A percentile compares a stretch with the other conserved stretches of the same genome.
These are phyloP conservation scores for Eleginops maclovinus DNA, from an alignment of 2,113 vertebrate species.

Conservation along the genomic window DNA sequence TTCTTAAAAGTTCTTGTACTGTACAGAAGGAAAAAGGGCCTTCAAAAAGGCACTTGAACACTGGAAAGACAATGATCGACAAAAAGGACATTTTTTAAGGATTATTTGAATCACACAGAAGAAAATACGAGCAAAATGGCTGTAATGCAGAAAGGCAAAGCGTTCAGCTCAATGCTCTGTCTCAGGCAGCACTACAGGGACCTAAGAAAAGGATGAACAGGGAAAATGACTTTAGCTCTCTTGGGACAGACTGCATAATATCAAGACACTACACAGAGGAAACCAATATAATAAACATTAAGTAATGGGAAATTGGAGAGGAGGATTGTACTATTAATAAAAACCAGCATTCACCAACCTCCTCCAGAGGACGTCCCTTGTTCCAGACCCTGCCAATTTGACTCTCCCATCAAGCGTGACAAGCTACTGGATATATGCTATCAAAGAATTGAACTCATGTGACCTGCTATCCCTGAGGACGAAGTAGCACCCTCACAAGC, in stretches of 20 bases:
- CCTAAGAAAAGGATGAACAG: background rate
- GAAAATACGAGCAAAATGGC: conserved; percentile 5
- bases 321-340: conserved; percentile 43
- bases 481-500: conserved; percentile 48
- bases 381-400: conserved; percentile 61
- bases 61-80: background rate
- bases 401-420: conserved; percentile 58
- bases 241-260: conserved; percentile 21
- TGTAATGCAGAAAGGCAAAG: conserved; percentile 26
- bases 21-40: background rate
- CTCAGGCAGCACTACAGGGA: background rate
- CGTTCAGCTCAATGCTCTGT: background rate
- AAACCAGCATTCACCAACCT: conserved; percentile 18
- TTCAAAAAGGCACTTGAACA: conserved; percentile 9
- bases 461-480: conserved; percentile 56
- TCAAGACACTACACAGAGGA: conserved; percentile 1
- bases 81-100: background rate
- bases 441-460: conserved; percentile 49
- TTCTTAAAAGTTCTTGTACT: conserved; percentile 21
- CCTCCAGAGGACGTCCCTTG: conserved; percentile 24
- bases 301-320: conserved; percentile 28
- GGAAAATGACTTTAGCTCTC: conserved; percentile 29
- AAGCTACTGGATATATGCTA: conserved; percentile 56
- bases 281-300: conserved; percentile 41
- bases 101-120: conserved; percentile 17